phyloP scores from a whole-genome alignment of 1,140 invertebrate genomes.

The Bombus huntii region DNA sequence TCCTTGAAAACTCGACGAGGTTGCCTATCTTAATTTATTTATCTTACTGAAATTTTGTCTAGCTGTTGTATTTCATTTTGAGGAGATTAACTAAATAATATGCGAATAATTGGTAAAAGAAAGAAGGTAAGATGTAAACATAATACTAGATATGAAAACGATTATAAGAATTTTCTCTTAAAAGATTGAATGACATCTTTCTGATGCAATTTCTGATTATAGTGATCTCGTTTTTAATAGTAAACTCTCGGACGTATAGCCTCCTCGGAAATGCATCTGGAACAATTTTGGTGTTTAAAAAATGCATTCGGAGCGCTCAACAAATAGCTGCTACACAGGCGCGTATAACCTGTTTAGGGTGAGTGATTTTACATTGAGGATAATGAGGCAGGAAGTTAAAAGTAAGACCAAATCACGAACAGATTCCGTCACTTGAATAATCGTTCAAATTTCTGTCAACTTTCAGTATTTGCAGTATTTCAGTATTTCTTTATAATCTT shows the following conservation, averaged over 20 bases:
- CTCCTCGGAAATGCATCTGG: conserved; percentile 21
- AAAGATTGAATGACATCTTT: too few species aligned
- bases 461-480: background rate
- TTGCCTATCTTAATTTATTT: too few species aligned
- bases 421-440: background rate
- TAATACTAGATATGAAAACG: too few species aligned
- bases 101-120: too few species aligned
- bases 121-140: too few species aligned
- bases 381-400: conserved; percentile 62
- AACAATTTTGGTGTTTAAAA: conserved; percentile 15
- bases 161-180: too few species aligned
- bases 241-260: background rate
- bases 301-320: conserved; percentile 29
- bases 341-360: conserved; percentile 61
- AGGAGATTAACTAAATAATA: too few species aligned
- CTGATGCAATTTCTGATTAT: background rate
- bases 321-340: conserved; percentile 30
- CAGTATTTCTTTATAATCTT: too few species aligned
- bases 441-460: background rate
- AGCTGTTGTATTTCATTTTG: too few species aligned
- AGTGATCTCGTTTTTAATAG: background rate
- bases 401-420: conserved; percentile 19
- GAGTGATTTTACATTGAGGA: conserved; percentile 57
- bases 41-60: too few species aligned
- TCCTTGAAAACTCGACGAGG: too few species aligned